Percentiles rank a stretch among this genome's conserved stretches.
phyloP scores from a whole-genome alignment of 2,797 vertebrate genomes.

The Thamnophis elegans region DNA sequence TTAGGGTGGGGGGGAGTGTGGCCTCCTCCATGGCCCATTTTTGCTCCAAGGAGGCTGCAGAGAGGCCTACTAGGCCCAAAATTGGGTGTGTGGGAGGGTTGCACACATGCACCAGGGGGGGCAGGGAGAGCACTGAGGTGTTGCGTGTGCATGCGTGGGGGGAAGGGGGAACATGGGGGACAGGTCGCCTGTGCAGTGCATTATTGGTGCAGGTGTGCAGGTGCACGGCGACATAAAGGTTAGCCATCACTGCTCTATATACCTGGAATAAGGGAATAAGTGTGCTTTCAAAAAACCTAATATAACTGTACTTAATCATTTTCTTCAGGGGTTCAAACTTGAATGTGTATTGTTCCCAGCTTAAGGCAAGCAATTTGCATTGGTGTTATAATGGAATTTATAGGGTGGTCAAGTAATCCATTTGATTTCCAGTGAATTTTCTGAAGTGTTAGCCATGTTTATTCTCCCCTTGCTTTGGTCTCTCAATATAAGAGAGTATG shows the following conservation, averaged over 20 bases:
- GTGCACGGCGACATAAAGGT: no score
- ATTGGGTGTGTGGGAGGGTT: no score
- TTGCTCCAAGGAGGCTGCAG: no score
- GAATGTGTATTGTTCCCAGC: constrained; percentile 79
- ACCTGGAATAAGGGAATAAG: constrained; percentile 75
- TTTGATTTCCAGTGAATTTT: constrained; percentile 75
- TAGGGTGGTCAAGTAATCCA: constrained; percentile 74
- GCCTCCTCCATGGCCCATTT: no score
- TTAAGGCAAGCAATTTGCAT: constrained; percentile 81
- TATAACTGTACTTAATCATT: constrained; percentile 82
- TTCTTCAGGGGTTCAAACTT: constrained; percentile 78
- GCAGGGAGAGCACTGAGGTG: no score
- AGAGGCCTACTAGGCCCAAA: no score
- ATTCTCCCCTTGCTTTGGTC: constrained; percentile 65
- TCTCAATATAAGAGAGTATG: neutral
- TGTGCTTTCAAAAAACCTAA: constrained; percentile 79
- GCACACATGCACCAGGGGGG: no score
- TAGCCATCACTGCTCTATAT: constrained; percentile 69
- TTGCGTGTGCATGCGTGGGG: no score
- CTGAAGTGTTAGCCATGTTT: constrained; percentile 65
- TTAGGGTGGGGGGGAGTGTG: no score
- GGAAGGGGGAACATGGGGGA: no score
- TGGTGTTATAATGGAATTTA: constrained; percentile 75
- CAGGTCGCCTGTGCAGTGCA: no score
- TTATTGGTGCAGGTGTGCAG: no score